These are phyloP conservation scores for Aphidius gifuensis DNA, from an alignment of 1,140 invertebrate genomes.

Conservation along the genomic window DNA sequence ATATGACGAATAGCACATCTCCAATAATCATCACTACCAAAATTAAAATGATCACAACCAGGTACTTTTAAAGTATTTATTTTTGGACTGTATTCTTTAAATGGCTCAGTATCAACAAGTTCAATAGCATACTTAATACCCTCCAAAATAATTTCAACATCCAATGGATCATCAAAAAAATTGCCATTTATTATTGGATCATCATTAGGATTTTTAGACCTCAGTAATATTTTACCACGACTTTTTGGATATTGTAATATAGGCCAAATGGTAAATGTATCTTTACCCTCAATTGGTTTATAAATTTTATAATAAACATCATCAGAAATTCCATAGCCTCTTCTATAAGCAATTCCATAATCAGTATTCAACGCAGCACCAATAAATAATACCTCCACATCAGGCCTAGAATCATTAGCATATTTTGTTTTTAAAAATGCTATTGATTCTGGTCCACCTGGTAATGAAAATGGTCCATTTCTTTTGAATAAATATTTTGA, in stretches of 20 bases:
- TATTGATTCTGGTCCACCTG: constrained; percentile 57
- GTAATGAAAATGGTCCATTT: constrained; percentile 51
- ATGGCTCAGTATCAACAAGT: constrained; percentile 50
- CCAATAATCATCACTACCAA: constrained; percentile 71
- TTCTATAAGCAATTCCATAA: constrained; percentile 60
- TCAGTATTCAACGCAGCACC: constrained; percentile 60
- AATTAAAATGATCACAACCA: constrained; percentile 62
- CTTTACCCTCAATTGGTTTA: constrained; percentile 52
- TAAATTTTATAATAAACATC: constrained; percentile 44
- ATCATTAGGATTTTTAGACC: constrained; percentile 64
- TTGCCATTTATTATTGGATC: constrained; percentile 82
- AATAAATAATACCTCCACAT: constrained; percentile 58
- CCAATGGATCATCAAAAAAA: constrained; percentile 67
- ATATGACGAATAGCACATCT: constrained; percentile 66
- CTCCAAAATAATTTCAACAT: constrained; percentile 62
- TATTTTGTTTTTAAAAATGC: constrained; percentile 57
- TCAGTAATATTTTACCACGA: constrained; percentile 66
- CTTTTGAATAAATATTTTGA: constrained; percentile 51
- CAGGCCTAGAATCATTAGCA: constrained; percentile 52
- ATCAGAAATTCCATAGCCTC: constrained; percentile 54
- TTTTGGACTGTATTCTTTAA: constrained; percentile 60
- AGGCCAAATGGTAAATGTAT: constrained; percentile 54
- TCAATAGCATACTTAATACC: constrained; percentile 63
- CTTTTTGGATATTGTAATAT: constrained; percentile 63
- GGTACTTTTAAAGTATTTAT: constrained; percentile 63